Conservation (phyloP, 1,140 invertebrate species). For the Hydropsyche tenuis region DNA sequence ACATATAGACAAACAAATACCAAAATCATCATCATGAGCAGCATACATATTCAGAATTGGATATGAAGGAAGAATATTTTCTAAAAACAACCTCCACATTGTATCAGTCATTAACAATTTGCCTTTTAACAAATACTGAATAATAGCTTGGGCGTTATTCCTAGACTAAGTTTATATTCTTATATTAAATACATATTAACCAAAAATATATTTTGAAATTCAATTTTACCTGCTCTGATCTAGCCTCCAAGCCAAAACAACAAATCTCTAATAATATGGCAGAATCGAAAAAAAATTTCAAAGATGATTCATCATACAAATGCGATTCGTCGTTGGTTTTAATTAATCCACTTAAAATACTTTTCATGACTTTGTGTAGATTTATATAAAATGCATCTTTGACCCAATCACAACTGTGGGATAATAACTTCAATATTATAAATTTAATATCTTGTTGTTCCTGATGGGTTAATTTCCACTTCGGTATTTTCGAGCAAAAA, state of each 20-base stretch:
- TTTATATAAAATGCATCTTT: constrained; percentile 53
- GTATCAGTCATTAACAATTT: constrained; percentile 65
- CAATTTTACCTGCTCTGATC: constrained; percentile 38
- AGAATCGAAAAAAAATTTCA: constrained; percentile 63
- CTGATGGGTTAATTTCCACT: constrained; percentile 54
- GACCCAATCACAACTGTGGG: constrained; percentile 57
- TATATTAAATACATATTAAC: not conserved
- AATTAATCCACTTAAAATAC: constrained; percentile 54
- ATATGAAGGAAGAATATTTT: constrained; percentile 64
- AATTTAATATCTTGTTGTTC: constrained; percentile 56
- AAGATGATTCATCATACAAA: constrained; percentile 53
- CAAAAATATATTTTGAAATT: not conserved
- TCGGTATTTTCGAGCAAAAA: constrained; percentile 55
- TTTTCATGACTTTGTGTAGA: constrained; percentile 54
- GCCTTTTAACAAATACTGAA: constrained; percentile 68
- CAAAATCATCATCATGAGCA: constrained; percentile 57
- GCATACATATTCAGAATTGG: constrained; percentile 60
- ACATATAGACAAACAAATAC: constrained; percentile 47
- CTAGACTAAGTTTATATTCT: constrained; percentile 57
- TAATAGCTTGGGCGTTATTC: constrained; percentile 65
- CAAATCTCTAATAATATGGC: constrained; percentile 69
- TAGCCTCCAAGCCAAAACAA: constrained; percentile 64
- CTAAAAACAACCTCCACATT: constrained; percentile 66
- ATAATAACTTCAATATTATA: constrained; percentile 59
- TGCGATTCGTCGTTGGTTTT: constrained; percentile 49